A percentile compares a stretch with the other conserved stretches of the same genome.
Evolutionary conservation across 2,797 vertebrate species (phyloP).

Genomic region (Sebastes hubbsi): DNA sequence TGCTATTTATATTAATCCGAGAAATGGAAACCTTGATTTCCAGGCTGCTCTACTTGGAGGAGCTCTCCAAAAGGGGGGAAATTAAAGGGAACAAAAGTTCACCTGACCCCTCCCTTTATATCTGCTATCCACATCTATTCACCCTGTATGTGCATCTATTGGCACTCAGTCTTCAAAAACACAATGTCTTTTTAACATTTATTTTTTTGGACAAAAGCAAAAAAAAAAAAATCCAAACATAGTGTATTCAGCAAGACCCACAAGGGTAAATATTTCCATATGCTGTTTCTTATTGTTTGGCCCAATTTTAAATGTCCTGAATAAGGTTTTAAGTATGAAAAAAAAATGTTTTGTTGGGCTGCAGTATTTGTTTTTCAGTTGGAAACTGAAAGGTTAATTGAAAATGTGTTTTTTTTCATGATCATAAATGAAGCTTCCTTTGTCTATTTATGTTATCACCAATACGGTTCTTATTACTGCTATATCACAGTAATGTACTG

Average conservation of each 20-base stretch:
- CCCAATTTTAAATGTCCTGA: not conserved
- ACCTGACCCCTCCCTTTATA: slow-evolving; percentile 67
- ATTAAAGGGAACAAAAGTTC: slow-evolving; percentile 64
- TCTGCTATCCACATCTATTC: slow-evolving; percentile 13
- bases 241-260: not conserved
- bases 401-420: not conserved
- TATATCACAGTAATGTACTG: not conserved
- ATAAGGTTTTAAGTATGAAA: not conserved
- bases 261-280: not conserved
- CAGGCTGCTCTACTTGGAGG: not conserved
- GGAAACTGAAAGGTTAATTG: not conserved
- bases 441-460: not conserved
- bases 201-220: slow-evolving; percentile 1
- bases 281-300: not conserved
- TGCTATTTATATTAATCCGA: not conserved
- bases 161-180: not conserved
- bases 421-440: not conserved
- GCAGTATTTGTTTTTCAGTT: not conserved
- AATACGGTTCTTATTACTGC: not conserved
- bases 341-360: not conserved
- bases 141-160: not conserved
- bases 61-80: not conserved
- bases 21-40: not conserved
- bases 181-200: not conserved
- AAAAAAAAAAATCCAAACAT: not conserved